These are phyloP conservation scores for Zelostemma sp. DNA, from an alignment of 1,140 invertebrate genomes.

Conservation along the genomic window DNA sequence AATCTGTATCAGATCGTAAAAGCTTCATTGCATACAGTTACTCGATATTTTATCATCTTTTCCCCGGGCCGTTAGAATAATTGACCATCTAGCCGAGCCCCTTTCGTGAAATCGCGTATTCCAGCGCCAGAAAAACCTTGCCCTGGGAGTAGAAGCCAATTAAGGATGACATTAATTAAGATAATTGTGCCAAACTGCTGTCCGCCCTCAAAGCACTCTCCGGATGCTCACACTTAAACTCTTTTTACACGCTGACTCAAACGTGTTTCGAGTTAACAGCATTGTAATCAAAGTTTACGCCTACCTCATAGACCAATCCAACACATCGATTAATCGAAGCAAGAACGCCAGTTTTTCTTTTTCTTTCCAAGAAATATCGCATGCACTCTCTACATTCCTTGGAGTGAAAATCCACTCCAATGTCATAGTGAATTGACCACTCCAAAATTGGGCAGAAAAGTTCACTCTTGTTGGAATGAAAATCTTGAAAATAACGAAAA, in stretches of 20 bases:
- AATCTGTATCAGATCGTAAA: background rate
- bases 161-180: conserved; percentile 62
- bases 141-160: conserved; percentile 44
- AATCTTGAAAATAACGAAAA: too few species aligned
- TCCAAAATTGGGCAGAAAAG: too few species aligned
- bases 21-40: background rate
- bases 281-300: background rate
- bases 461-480: too few species aligned
- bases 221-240: conserved; percentile 61
- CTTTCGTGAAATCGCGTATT: conserved; percentile 8
- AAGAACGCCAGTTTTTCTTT: too few species aligned
- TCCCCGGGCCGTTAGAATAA: background rate
- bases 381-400: too few species aligned
- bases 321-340: too few species aligned
- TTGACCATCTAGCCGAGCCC: background rate
- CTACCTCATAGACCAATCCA: too few species aligned
- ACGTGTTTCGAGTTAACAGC: conserved; percentile 38
- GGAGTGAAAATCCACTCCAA: too few species aligned
- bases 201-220: conserved; percentile 55
- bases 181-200: conserved; percentile 54
- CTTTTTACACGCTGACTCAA: conserved; percentile 50
- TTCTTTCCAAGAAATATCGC: too few species aligned
- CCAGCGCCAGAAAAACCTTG: conserved; percentile 18
- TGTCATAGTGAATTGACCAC: too few species aligned
- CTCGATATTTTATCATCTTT: conserved; percentile 1